Conservation (phyloP, 2,113 vertebrate species). For the Saguinus imperator region DNA sequence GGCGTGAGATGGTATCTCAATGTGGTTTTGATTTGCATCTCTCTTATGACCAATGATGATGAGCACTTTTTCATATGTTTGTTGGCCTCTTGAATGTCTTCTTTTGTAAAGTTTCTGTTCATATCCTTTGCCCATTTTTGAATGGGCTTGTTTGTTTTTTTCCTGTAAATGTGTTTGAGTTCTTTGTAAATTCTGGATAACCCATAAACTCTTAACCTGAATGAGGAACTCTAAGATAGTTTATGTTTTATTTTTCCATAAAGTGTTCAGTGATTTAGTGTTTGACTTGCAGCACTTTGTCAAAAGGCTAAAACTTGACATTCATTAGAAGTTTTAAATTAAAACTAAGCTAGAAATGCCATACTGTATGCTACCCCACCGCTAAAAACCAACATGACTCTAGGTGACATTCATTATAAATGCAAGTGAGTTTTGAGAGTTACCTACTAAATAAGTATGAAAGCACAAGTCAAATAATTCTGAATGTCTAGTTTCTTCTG, state of each 20-base stretch:
- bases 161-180: no score
- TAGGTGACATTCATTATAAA: constrained; percentile 64
- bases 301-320: constrained; percentile 72
- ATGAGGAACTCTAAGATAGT: constrained; percentile 72
- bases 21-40: no score
- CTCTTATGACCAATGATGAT: no score
- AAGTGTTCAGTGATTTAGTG: constrained; percentile 75
- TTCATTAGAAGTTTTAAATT: constrained; percentile 57
- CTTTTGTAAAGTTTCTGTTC: no score
- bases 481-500: constrained; percentile 53
- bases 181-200: no score
- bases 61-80: no score
- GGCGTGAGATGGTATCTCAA: no score
- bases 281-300: constrained; percentile 77
- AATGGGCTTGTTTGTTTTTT: no score
- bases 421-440: constrained; percentile 73
- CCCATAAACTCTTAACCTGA: constrained; percentile 64
- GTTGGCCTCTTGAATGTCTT: no score
- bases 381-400: constrained; percentile 48
- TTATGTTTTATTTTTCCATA: constrained; percentile 74
- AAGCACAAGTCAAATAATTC: constrained; percentile 71
- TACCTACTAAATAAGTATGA: constrained; percentile 75
- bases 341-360: constrained; percentile 61
- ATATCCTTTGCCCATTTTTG: no score
- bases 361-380: rapidly evolving